A percentile compares a stretch with the other conserved stretches of the same genome.
These are phyloP conservation scores for Forbesichthys agassizii DNA, from an alignment of 2,113 vertebrate genomes.

Conservation along the genomic window DNA sequence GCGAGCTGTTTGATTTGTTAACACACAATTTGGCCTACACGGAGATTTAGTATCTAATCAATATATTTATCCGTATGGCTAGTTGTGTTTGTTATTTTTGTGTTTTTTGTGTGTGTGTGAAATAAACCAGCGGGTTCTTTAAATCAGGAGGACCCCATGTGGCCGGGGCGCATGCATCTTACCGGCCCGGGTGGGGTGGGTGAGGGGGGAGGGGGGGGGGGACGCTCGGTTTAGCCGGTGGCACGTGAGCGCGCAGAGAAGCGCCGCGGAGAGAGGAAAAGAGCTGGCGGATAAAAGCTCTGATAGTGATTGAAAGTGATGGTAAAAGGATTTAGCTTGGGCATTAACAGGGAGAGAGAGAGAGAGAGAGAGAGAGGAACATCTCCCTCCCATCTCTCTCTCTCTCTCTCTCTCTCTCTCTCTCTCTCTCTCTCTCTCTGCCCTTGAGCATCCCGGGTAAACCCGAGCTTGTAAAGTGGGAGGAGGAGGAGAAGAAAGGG, in stretches of 20 bases:
- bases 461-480: conserved; percentile 76
- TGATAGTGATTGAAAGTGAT: conserved; percentile 90
- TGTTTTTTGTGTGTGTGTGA: too few species aligned
- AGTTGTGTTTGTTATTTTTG: too few species aligned
- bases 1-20: too few species aligned
- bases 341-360: conserved; percentile 82
- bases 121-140: too few species aligned
- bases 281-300: conserved; percentile 83
- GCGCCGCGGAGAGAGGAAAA: conserved; percentile 65
- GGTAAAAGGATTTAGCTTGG: conserved; percentile 86
- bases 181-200: too few species aligned
- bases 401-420: conserved; percentile 76
- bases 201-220: too few species aligned
- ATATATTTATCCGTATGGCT: too few species aligned
- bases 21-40: too few species aligned
- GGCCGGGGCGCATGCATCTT: too few species aligned
- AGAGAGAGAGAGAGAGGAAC: conserved; percentile 54
- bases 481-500: conserved; percentile 54
- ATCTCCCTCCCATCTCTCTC: conserved; percentile 47
- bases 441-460: conserved; percentile 81
- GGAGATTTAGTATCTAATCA: too few species aligned
- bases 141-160: too few species aligned
- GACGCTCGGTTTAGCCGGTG: too few species aligned
- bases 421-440: conserved; percentile 76
- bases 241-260: background rate